These are phyloP conservation scores for Cryptotis parvus DNA, from an alignment of 2,113 vertebrate genomes.

Conservation along the genomic window DNA sequence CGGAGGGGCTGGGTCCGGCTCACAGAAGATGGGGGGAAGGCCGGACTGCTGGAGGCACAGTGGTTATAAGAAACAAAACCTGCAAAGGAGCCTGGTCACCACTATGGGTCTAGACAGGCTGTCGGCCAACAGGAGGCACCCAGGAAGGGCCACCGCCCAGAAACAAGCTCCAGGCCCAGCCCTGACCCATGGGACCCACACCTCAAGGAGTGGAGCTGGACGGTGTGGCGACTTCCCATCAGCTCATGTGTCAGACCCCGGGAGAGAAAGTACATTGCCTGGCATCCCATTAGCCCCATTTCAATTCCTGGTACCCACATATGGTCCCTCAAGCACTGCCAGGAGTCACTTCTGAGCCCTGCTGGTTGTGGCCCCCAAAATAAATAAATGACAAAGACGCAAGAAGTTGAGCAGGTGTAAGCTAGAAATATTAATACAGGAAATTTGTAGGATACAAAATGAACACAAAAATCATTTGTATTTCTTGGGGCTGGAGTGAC, in stretches of 20 bases:
- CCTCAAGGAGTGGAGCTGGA: neutral
- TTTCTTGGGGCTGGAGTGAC: too few relatives aligned
- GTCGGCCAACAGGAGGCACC: neutral
- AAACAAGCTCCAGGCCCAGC: neutral
- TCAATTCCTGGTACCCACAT: too few relatives aligned
- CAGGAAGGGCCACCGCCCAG: neutral
- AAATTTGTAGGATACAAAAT: slow-evolving; percentile 9
- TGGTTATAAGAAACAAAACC: neutral
- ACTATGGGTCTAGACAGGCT: neutral
- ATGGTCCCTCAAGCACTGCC: too few relatives aligned
- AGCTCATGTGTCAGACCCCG: neutral
- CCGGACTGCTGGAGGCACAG: neutral
- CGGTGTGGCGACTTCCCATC: neutral
- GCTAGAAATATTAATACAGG: slow-evolving; percentile 1
- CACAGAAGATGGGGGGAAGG: neutral
- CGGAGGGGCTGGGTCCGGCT: neutral
- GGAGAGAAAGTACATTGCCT: neutral
- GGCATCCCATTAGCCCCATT: too few relatives aligned
- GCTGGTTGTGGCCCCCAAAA: too few relatives aligned
- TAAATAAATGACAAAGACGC: too few relatives aligned
- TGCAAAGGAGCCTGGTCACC: neutral
- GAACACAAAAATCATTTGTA: neutral
- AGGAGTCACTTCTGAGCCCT: too few relatives aligned
- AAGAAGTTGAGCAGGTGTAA: too few relatives aligned
- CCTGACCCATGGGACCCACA: too few relatives aligned